Percentiles rank a stretch among this genome's conserved stretches.
These are phyloP conservation scores for Aplidium turbinatum DNA, from an alignment of 23 tunicate genomes.

Conservation along the genomic window DNA sequence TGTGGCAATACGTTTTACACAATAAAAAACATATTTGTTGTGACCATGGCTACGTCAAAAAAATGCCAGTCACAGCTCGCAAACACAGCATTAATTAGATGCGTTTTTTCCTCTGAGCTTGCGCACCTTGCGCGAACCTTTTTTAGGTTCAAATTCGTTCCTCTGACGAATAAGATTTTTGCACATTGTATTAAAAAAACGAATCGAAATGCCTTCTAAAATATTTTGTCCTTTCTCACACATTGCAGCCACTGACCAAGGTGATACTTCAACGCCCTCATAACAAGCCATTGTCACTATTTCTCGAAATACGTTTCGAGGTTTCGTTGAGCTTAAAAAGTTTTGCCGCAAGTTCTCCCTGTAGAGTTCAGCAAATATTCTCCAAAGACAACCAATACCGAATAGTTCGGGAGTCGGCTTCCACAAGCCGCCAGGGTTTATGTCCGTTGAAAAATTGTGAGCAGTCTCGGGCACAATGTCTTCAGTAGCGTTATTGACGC, in stretches of 20 bases:
- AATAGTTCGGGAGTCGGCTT: not conserved
- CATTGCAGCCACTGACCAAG: constrained; percentile 1
- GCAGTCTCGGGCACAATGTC: not conserved
- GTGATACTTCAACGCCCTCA: too few relatives aligned
- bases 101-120: too few relatives aligned
- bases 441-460: not conserved
- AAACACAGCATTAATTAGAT: too few relatives aligned
- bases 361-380: not conserved
- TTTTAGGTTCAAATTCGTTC: not conserved
- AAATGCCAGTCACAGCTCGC: too few relatives aligned
- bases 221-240: not conserved
- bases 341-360: not conserved
- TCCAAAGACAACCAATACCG: constrained; percentile 1
- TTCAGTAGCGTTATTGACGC: not conserved
- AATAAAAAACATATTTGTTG: too few relatives aligned
- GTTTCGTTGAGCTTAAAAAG: not conserved
- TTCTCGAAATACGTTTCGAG: not conserved
- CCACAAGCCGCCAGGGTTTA: not conserved
- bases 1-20: too few relatives aligned
- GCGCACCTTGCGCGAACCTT: not conserved
- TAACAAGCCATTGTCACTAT: not conserved
- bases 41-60: too few relatives aligned
- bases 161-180: not conserved
- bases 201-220: constrained; percentile 8
- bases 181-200: constrained; percentile 17